These are phyloP conservation scores for Dermolepida albohirtum DNA, from an alignment of 2,888 invertebrate species.

Conservation along the genomic window DNA sequence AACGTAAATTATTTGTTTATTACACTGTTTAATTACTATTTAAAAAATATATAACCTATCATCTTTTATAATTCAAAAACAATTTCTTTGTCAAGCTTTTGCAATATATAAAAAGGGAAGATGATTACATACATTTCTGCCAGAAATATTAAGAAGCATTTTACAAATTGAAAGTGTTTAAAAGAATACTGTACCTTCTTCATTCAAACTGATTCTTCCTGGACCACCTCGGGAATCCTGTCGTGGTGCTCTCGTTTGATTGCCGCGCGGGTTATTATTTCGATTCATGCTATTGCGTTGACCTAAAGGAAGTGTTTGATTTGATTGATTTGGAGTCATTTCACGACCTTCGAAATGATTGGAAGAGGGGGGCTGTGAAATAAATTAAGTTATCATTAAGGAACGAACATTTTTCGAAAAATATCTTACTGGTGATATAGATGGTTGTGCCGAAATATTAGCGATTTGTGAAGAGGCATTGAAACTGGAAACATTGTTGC, in stretches of 20 bases:
- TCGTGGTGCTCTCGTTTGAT: constrained; percentile 54
- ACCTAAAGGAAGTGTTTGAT: constrained; percentile 44
- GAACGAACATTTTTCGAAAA: background rate
- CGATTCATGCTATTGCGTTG: constrained; percentile 49
- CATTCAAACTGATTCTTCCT: constrained; percentile 57
- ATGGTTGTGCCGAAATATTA: constrained; percentile 50
- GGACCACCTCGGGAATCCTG: constrained; percentile 57
- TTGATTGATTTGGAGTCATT: constrained; percentile 51
- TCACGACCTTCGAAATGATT: constrained; percentile 63
- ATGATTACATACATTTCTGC: too few species aligned
- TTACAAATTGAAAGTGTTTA: background rate
- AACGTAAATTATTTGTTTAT: too few species aligned
- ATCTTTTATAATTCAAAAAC: too few species aligned
- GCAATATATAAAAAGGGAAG: background rate
- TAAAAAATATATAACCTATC: too few species aligned
- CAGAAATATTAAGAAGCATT: too few species aligned
- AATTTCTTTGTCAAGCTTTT: too few species aligned
- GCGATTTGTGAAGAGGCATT: constrained; percentile 51
- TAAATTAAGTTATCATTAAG: constrained; percentile 1
- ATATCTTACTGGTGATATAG: constrained; percentile 64
- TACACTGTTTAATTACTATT: too few species aligned
- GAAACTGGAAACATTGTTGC: constrained; percentile 50
- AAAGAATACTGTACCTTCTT: constrained; percentile 53
- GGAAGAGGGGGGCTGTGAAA: constrained; percentile 61
- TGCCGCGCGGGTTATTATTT: constrained; percentile 46